A percentile compares a stretch with the other conserved stretches of the same genome.
These are phyloP conservation scores for Empis stercorea DNA, from an alignment of 2,888 invertebrate genomes.

Conservation along the genomic window DNA sequence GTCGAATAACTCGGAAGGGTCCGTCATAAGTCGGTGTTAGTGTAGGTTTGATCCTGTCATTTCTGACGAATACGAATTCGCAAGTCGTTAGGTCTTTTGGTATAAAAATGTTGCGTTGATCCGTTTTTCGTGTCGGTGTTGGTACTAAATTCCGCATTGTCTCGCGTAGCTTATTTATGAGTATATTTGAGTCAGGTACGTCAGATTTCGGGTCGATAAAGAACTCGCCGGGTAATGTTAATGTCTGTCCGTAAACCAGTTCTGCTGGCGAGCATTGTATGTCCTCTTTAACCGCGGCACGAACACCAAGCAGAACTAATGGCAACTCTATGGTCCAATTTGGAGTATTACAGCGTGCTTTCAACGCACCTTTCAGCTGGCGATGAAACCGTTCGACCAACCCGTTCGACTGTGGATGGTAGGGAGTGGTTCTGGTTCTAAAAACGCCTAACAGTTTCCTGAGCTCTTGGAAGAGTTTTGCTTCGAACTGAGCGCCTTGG, in stretches of 20 bases:
- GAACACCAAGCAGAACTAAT: constrained; percentile 7
- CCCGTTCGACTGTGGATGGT: constrained; percentile 6
- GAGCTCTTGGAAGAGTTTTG: constrained; percentile 3
- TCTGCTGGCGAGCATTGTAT: constrained; percentile 7
- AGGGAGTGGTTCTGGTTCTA: constrained; percentile 2
- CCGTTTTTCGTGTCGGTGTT: not conserved
- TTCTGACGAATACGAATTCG: not conserved
- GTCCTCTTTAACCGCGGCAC: constrained; percentile 7
- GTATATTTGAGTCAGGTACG: too few relatives aligned
- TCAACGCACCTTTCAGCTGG: constrained; percentile 4
- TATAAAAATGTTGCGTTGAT: not conserved
- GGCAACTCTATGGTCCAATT: constrained; percentile 8
- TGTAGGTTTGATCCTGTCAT: not conserved
- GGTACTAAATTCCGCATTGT: not conserved
- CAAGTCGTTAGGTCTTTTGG: not conserved
- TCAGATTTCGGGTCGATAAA: too few relatives aligned
- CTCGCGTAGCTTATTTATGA: not conserved
- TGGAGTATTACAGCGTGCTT: not conserved
- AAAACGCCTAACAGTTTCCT: not conserved
- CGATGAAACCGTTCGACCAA: constrained; percentile 7
- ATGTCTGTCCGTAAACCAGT: not conserved
- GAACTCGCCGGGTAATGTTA: not conserved
- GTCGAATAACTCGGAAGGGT: not conserved
- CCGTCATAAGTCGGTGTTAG: not conserved
- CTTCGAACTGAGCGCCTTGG: constrained; percentile 9